Conservation (phyloP, 2,113 vertebrate genomes). For the Phoxinus phoxinus region DNA sequence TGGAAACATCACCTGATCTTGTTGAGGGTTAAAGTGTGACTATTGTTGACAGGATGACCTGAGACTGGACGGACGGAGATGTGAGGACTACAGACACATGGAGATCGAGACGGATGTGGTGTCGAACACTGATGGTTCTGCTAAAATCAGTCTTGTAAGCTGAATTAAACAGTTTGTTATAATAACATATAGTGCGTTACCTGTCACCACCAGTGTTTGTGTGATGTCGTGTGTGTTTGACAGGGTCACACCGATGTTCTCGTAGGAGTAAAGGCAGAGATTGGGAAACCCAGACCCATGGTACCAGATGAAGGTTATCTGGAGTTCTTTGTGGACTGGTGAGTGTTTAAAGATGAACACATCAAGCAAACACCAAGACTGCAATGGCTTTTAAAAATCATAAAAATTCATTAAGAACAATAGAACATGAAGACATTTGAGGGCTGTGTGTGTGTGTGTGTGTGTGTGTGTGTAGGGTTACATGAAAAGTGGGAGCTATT, state of each 20-base stretch:
- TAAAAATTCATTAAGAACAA: neutral
- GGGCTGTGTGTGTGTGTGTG: no score
- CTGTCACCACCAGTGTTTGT: neutral
- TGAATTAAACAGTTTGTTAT: neutral
- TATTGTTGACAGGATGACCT: constrained; percentile 86
- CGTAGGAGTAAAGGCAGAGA: constrained; percentile 95
- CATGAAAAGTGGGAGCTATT: no score
- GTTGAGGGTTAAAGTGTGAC: neutral
- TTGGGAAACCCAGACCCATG: constrained; percentile 87
- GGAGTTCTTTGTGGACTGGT: constrained; percentile 99
- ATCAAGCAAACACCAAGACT: neutral
- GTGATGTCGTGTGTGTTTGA: constrained; percentile 24
- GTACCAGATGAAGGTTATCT: constrained; percentile 89
- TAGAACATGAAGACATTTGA: neutral
- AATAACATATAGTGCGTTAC: no score
- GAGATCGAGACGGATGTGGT: constrained; percentile 96
- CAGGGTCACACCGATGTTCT: constrained; percentile 94
- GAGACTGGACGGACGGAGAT: constrained; percentile 90
- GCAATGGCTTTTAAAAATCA: neutral
- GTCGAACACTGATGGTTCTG: constrained; percentile 96
- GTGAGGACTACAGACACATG: constrained; percentile 93
- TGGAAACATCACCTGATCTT: neutral
- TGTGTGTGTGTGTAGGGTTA: no score
- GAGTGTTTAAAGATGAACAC: constrained; percentile 61
- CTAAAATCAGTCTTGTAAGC: constrained; percentile 91